phyloP scores from a whole-genome alignment of 1,140 invertebrate species.

The Magallana gigas region DNA sequence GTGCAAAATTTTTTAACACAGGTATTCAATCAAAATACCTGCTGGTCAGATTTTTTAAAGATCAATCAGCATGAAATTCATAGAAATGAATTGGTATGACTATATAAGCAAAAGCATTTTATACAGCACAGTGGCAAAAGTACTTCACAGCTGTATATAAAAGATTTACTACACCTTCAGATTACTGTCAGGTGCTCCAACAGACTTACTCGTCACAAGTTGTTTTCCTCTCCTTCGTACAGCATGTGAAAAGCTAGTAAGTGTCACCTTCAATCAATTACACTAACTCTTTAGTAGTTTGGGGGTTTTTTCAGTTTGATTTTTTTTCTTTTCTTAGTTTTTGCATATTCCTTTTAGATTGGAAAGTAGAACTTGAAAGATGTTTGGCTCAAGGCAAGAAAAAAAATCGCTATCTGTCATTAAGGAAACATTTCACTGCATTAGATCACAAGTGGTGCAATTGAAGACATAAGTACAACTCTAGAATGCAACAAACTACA shows the following conservation, averaged over 20 bases:
- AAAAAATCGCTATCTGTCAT: constrained; percentile 1
- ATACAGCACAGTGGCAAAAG: neutral
- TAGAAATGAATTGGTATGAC: too few relatives aligned
- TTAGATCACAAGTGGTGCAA: constrained; percentile 18
- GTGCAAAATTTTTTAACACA: constrained; percentile 15
- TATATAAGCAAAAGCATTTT: too few relatives aligned
- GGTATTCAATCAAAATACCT: too few relatives aligned
- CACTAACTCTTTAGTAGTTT: neutral
- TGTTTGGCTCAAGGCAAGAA: neutral
- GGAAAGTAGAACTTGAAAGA: neutral
- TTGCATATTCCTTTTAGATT: neutral
- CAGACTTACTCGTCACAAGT: too few relatives aligned
- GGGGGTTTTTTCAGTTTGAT: too few relatives aligned
- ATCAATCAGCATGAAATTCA: too few relatives aligned
- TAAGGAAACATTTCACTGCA: constrained; percentile 20
- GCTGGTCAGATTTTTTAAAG: too few relatives aligned
- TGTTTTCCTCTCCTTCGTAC: neutral
- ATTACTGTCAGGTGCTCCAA: too few relatives aligned
- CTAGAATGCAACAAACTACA: neutral
- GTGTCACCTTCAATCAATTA: neutral
- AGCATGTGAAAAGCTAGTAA: neutral
- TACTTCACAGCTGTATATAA: neutral
- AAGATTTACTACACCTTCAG: neutral
- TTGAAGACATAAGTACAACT: neutral
- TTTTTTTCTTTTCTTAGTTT: neutral